Evolutionary conservation across 2,888 invertebrate genomes (phyloP).

Genomic region (Heterodera filipjevi): DNA sequence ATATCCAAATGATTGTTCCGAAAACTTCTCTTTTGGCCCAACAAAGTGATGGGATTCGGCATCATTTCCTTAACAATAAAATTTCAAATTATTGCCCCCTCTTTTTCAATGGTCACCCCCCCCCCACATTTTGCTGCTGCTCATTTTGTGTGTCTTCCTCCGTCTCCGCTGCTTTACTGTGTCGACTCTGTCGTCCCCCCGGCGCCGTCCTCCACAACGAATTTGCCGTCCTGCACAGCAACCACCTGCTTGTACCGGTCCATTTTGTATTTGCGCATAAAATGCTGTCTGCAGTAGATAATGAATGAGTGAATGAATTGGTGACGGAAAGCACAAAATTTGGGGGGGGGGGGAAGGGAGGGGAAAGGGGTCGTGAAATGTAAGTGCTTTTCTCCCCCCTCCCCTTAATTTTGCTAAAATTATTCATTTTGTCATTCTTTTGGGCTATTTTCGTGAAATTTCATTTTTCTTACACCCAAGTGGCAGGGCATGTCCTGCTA

Average conservation of each 20-base stretch:
- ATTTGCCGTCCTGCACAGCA: slow-evolving; percentile 11
- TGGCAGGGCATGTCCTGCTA: not conserved
- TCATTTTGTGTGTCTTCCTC: not conserved
- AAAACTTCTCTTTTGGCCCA: not conserved
- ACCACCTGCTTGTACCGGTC: slow-evolving; percentile 14
- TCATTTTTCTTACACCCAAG: slow-evolving; percentile 27
- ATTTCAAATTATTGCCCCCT: not conserved
- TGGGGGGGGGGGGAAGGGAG: too few species aligned
- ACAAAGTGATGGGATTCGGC: not conserved
- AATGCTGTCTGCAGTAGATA: slow-evolving; percentile 11
- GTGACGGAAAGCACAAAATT: not conserved
- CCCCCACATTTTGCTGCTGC: not conserved
- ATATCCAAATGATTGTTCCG: not conserved
- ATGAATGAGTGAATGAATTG: not conserved
- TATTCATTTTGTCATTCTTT: too few species aligned
- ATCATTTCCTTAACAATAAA: not conserved
- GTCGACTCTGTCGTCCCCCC: not conserved
- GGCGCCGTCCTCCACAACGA: not conserved
- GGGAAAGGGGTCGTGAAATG: too few species aligned
- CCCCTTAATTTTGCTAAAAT: too few species aligned
- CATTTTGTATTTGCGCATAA: slow-evolving; percentile 15
- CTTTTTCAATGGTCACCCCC: too few species aligned
- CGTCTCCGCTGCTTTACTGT: not conserved
- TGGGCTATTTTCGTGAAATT: too few species aligned
- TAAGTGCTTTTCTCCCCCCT: too few species aligned